These are phyloP conservation scores for Sycophaga agraensis DNA, from an alignment of 1,140 invertebrate genomes.

Conservation along the genomic window DNA sequence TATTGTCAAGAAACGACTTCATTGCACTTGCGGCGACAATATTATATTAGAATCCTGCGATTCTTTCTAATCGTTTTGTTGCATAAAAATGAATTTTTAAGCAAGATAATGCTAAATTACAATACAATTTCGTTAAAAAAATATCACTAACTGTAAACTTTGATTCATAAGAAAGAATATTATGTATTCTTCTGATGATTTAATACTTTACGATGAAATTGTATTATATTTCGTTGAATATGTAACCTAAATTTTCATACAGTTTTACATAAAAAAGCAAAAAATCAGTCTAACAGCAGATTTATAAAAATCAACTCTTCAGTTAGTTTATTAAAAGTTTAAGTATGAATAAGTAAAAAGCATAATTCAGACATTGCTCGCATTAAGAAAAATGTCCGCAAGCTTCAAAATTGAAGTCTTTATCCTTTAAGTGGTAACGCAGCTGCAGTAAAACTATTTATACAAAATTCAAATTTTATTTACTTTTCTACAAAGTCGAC, in stretches of 20 bases:
- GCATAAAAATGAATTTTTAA: constrained; percentile 8
- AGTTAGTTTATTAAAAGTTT: too few relatives aligned
- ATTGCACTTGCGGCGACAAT: constrained; percentile 24
- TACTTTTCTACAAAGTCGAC: too few relatives aligned
- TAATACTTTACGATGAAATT: constrained; percentile 8
- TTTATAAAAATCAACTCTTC: constrained; percentile 16
- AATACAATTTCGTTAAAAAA: not conserved
- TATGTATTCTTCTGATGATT: too few relatives aligned
- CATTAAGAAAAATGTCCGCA: constrained; percentile 5
- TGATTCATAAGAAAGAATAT: too few relatives aligned
- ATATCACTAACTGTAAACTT: too few relatives aligned
- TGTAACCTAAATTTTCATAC: constrained; percentile 14
- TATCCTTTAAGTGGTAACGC: not conserved
- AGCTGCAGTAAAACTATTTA: too few relatives aligned
- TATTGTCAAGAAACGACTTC: constrained; percentile 25
- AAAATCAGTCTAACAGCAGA: constrained; percentile 24
- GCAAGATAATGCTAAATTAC: constrained; percentile 15
- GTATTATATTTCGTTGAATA: constrained; percentile 8
- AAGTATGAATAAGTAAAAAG: too few relatives aligned
- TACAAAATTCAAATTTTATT: too few relatives aligned
- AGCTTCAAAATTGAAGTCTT: not conserved
- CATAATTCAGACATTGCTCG: too few relatives aligned
- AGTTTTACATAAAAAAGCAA: constrained; percentile 7
- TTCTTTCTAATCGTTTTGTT: constrained; percentile 11
- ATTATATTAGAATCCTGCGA: constrained; percentile 16